Evolutionary conservation across 2,888 invertebrate genomes (phyloP), one percentile per base, ranked within the genome.

Genomic region (Mythimna impura): DNA sequence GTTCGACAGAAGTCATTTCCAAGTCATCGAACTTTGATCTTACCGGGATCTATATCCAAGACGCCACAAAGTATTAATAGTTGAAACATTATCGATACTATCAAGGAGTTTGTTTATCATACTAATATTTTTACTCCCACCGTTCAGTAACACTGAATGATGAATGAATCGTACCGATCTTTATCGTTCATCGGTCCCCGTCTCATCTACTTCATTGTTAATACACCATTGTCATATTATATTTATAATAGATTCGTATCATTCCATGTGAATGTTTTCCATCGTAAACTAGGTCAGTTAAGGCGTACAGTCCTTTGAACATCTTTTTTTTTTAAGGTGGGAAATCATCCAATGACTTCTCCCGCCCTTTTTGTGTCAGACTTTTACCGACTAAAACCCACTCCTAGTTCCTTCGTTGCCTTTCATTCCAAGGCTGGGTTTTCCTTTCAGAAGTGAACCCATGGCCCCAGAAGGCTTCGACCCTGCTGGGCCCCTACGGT

Each of bases 221-320:
- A 91, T 93, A 92, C 88, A 89, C 93, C 90, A 93, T 93, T 94
- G 93, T 94, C 93, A 89, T 93, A 92, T 92, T 91, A 92, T 91
- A 93, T 93, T 93, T 93, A 90, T 93, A 91, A 91, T 90, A 91
- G 92, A 93, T 93, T 88, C 83, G 73, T 93, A 93, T 93, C 91
- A 82, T 71, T 62, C 76, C 86, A 89, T 87, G 87, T 88, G 89
- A 91, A 89, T 86, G 87, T 90, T 89, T 90, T 88, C 86, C 80
- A 88, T 87, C 84, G 82, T 73, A 79, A 82, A 87, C 78, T 89
- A 85, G 89, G 89, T 89, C 90, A 89, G 85, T 76, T 73, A 36
- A 36, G 36, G 36, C 36, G 9, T 36, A 36, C 2, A 36, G 36
- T 36, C 36, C 36, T 9, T 8, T 36, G 36, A 36, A 8, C 36